Conservation (phyloP, 2,888 invertebrate genomes). For the Phragmatobia fuliginosa region DNA sequence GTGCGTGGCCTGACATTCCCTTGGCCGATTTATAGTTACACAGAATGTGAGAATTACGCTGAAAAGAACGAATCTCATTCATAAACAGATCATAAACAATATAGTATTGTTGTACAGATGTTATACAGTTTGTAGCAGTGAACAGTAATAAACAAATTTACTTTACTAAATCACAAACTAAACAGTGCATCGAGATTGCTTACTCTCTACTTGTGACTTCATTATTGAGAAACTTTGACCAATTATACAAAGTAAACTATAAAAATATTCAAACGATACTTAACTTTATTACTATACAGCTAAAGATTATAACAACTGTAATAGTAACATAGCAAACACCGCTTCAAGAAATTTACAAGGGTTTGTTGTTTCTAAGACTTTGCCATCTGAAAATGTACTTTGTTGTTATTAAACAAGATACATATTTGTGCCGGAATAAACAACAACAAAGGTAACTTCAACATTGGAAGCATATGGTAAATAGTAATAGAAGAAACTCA, state of each 20-base stretch:
- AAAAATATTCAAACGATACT: constrained; percentile 3
- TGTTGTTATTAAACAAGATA: not conserved
- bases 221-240: constrained; percentile 53
- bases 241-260: constrained; percentile 10
- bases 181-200: constrained; percentile 43
- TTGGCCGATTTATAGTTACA: too few relatives aligned
- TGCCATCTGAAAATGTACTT: constrained; percentile 12
- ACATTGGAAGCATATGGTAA: constrained; percentile 26
- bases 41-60: too few relatives aligned
- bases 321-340: constrained; percentile 5
- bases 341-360: constrained; percentile 35
- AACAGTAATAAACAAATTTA: constrained; percentile 26
- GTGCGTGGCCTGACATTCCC: too few relatives aligned
- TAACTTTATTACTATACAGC: fast-evolving
- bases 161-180: constrained; percentile 18
- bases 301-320: constrained; percentile 14
- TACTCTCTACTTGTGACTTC: constrained; percentile 56
- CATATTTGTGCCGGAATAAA: not conserved
- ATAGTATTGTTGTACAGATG: not conserved
- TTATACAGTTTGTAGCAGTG: not conserved
- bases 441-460: constrained; percentile 14
- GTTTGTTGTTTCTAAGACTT: constrained; percentile 21
- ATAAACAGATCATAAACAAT: not conserved
- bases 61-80: too few relatives aligned
- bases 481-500: constrained; percentile 29